Percentiles rank a stretch among this genome's conserved stretches.
Conservation (phyloP, 1,140 invertebrate genomes). For the Gonioctena quinquepunctata region DNA sequence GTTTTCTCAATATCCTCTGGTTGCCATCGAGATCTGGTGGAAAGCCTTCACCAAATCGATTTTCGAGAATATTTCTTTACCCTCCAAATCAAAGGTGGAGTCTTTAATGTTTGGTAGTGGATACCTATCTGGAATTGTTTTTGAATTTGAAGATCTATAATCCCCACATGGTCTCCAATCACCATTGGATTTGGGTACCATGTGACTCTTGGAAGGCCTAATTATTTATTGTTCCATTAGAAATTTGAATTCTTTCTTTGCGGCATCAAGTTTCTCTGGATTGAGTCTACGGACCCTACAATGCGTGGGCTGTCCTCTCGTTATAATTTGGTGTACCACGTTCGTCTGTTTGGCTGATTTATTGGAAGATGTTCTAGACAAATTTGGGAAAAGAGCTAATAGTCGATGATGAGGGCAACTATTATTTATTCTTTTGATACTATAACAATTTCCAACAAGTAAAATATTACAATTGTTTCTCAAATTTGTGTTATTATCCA, state of each 20-base stretch:
- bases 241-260: conserved; percentile 41
- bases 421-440: not conserved
- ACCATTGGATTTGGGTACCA: conserved; percentile 53
- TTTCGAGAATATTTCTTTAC: conserved; percentile 51
- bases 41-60: conserved; percentile 53
- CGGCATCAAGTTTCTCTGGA: conserved; percentile 41
- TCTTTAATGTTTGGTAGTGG: conserved; percentile 26
- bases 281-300: conserved; percentile 45
- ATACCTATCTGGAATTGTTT: conserved; percentile 51
- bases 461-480: not conserved
- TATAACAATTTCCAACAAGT: not conserved
- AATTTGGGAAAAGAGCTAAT: not conserved
- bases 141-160: conserved; percentile 55
- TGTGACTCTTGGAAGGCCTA: conserved; percentile 49
- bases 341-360: not conserved
- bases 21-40: conserved; percentile 52
- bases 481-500: not conserved
- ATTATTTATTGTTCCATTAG: conserved; percentile 38
- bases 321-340: conserved; percentile 32
- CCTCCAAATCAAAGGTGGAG: conserved; percentile 31
- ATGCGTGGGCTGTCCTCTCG: conserved; percentile 46
- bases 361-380: not conserved
- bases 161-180: conserved; percentile 55
- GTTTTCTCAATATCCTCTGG: conserved; percentile 39
- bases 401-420: not conserved